Evolutionary conservation across 2,888 invertebrate genomes (phyloP), one percentile per base, ranked within the genome.

Genomic region (Callyntrura guangdongensis): DNA sequence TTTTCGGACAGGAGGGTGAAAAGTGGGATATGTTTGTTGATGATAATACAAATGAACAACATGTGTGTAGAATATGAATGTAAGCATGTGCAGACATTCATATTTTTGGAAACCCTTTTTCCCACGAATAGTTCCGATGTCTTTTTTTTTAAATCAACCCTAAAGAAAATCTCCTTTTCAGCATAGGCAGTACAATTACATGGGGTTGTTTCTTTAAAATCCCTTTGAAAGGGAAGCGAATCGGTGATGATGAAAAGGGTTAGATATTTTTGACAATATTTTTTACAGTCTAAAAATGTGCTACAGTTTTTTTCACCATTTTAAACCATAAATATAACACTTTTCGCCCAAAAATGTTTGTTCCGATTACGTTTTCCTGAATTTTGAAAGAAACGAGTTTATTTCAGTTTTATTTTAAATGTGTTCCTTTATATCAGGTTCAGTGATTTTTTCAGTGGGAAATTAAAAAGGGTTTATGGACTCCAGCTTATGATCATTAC

Each of bases 101-200:
- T 45, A 12, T 36, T 85, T 85, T 74, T 53, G 27, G 83, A 85
- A 90, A 79, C 90, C 90, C 84, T 86, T 89, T 87, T 90, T 90
- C 90, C 90, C 90, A 90, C 90, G 90, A 90, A 25, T 61, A 82
- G 61, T 45, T 22, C 45, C 14, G 45, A n/a, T n/a, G n/a, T n/a
- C n/a, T 17, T 85, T 82, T 72, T 56, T 36, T 4, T 6, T 6
- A 36, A 36, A 36, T 36, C 36, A 36, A 36, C 36, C 36, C 14
- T 22, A 59, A 5, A 82, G 47, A 67, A 45, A 61, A 36, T 11
- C 64, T 64, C 64, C 12, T 64, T 64, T 64, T 64, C 12, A 5
- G 27, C 27, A 36, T 36, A 36, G 36, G 6, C 36, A 36, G 36
- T 56, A 20, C 6, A 14, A 25, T 14, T 1, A 79, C 20, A 59